Conservation (phyloP, 2,797 vertebrate genomes). For the Siniperca undulata region DNA sequence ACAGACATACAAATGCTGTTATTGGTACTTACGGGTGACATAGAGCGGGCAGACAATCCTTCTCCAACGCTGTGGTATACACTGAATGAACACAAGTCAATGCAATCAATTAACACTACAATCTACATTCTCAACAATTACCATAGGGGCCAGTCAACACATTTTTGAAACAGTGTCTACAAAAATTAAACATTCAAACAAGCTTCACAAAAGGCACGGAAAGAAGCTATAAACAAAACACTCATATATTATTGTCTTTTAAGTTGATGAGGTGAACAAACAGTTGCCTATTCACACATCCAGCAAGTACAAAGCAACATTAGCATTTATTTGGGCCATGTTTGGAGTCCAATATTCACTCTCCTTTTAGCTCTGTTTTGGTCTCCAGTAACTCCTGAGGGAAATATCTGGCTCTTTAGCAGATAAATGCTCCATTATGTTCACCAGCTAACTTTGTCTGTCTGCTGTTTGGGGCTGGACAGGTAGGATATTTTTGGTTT, state of each 20-base stretch:
- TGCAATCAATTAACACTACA: background rate
- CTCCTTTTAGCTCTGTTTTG: background rate
- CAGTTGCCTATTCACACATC: background rate
- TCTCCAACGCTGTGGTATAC: background rate
- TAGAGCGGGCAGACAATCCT: constrained; percentile 1
- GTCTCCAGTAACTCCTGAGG: too few relatives aligned
- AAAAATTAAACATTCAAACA: background rate
- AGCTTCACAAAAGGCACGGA: background rate
- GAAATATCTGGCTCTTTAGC: background rate
- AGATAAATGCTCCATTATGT: background rate
- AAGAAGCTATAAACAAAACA: too few relatives aligned
- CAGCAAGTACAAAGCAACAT: background rate
- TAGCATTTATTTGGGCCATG: background rate
- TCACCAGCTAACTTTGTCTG: background rate
- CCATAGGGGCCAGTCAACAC: background rate
- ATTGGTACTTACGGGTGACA: constrained; percentile 29
- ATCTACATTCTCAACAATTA: background rate
- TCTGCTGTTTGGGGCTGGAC: background rate
- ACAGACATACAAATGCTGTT: constrained; percentile 22
- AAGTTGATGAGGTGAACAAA: background rate
- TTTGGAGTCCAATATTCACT: too few relatives aligned
- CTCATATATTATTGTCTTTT: too few relatives aligned
- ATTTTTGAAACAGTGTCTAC: background rate
- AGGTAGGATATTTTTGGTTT: background rate
- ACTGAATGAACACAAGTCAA: background rate